Percentiles rank a stretch among this genome's conserved stretches.
Conservation (phyloP, 2,888 invertebrate genomes). For the Aricia artaxerxes region DNA sequence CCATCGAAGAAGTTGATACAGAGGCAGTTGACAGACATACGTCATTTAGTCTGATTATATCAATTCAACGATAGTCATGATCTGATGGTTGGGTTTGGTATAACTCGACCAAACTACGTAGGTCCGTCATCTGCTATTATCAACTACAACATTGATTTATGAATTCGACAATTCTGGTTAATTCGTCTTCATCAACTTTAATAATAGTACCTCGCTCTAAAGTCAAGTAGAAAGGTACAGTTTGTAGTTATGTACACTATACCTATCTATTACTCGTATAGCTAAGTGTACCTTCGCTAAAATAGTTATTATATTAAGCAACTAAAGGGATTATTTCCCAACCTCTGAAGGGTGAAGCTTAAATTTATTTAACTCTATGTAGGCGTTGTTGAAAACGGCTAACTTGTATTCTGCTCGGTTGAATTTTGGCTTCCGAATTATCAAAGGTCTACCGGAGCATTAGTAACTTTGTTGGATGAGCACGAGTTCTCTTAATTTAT, state of each 20-base stretch:
- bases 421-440: neutral
- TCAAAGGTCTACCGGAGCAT: constrained; percentile 14
- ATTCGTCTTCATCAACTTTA: too few relatives aligned
- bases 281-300: neutral
- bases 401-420: neutral
- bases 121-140: too few relatives aligned
- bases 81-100: too few relatives aligned
- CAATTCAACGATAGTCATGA: too few relatives aligned
- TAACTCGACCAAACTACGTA: too few relatives aligned
- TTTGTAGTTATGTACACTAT: too few relatives aligned
- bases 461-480: constrained; percentile 24
- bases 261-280: neutral
- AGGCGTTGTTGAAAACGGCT: constrained; percentile 6
- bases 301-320: neutral
- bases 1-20: too few relatives aligned
- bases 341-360: neutral
- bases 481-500: constrained; percentile 31
- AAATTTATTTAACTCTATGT: constrained; percentile 14
- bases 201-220: too few relatives aligned
- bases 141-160: too few relatives aligned
- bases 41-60: too few relatives aligned
- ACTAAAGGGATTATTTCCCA: neutral
- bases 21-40: too few relatives aligned
- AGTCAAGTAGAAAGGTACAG: neutral
- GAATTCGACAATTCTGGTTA: too few relatives aligned